Base-by-base conservation (phyloP, 2,797 vertebrate species). In the Arremon aurantiirostris region DNA sequence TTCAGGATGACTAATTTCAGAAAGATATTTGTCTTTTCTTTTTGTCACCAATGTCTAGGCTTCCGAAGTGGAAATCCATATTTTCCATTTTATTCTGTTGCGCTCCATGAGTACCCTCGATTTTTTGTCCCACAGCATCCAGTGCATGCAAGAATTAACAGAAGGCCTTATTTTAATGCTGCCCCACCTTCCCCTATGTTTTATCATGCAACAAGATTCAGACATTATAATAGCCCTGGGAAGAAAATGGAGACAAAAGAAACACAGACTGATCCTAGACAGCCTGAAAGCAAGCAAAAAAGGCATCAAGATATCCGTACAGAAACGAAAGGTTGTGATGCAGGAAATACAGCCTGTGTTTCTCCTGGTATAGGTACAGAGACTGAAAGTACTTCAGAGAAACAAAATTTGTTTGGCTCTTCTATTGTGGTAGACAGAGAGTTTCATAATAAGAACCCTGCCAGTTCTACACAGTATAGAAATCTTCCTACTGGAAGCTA, bases 121-220 rank as follows among this genome's bases (percentile, higher is more conserved):
- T 97, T 93, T 93, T 80, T 97, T 56, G 81, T 97, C 76, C 93
- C 94, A 49, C 95, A 97, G 47, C 94, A 95, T 82, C 97, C 96
- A 28, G 20, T 97, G 82, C 96, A 96, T 53, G 75, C 93, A 71
- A 97, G 97, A 93, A 78, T 97, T 89, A 97, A 95, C 75, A 78
- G 94, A 93, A 97, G 96, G 82, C 97, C 97, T 92, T 97, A 97
- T 97, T 97, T 97, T 97, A 97, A 97, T 94, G 93, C 79, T 90
- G 86, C 95, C 82, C 73, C 95, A 44, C 49, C 89, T 66, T 95
- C 97, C 59, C 96, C 97, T 50, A 82, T 97, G 88, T 97, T 97
- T 96, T 97, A 96, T 94, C 95, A 97, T 75, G 94, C 94, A 23
- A 93, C 96, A 35, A 84, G 95, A 23, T 97, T 97, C 92, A 82